Conservation (phyloP, 2,797 vertebrate species). For the Taeniopygia guttata region DNA sequence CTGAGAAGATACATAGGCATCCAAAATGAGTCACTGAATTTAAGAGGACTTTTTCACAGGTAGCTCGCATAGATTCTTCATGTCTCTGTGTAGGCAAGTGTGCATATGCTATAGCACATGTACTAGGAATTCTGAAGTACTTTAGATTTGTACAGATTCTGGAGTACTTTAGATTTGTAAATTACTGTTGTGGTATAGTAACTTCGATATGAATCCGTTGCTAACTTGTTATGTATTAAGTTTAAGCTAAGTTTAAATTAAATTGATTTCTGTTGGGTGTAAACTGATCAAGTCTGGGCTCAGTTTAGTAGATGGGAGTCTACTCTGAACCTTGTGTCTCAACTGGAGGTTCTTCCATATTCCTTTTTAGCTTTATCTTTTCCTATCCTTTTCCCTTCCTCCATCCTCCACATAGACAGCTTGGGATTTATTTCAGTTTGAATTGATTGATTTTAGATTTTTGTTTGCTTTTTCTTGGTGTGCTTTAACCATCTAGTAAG, state of each 20-base stretch:
- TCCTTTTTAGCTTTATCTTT: background rate
- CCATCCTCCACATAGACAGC: background rate
- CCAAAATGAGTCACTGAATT: background rate
- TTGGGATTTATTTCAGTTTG: background rate
- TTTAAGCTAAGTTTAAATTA: background rate
- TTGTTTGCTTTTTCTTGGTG: background rate
- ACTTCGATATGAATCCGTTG: background rate
- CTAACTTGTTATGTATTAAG: background rate
- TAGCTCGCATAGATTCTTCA: background rate
- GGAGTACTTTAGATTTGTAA: background rate
- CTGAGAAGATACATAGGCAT: background rate
- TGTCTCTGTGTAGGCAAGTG: background rate
- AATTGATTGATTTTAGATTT: background rate
- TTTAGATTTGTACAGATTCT: background rate
- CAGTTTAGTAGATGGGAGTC: fast-evolving
- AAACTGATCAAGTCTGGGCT: background rate
- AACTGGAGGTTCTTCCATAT: background rate
- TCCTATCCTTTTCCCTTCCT: background rate
- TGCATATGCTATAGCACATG: background rate
- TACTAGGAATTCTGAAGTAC: background rate
- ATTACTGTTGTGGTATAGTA: background rate
- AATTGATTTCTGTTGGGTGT: background rate
- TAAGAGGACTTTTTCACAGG: background rate
- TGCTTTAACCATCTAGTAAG: background rate
- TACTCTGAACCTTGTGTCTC: background rate